A percentile compares a stretch with the other conserved stretches of the same genome.
phyloP scores from a whole-genome alignment of 2,113 vertebrate genomes.

The Microcebus lehilahytsara region DNA sequence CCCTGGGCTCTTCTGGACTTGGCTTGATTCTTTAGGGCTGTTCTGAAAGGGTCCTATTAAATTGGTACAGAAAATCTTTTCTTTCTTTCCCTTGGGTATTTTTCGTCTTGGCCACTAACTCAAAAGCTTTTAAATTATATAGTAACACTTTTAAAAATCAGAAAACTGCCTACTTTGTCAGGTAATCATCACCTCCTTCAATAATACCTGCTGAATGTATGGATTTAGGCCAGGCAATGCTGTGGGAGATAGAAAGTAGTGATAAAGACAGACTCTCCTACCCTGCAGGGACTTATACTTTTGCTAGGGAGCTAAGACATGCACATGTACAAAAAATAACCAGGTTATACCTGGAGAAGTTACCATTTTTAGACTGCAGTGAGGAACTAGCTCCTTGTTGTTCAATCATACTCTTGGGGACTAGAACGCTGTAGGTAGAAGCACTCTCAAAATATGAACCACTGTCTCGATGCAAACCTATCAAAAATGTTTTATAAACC shows the following conservation, averaged over 20 bases:
- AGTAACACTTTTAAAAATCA: slow-evolving; percentile 16
- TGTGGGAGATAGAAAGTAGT: background rate
- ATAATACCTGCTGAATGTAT: background rate
- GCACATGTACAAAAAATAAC: background rate
- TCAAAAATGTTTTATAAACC: slow-evolving; percentile 10
- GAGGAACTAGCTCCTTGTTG: slow-evolving; percentile 22
- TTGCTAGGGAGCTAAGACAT: background rate
- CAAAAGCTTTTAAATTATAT: background rate
- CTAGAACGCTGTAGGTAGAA: background rate
- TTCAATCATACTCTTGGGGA: background rate
- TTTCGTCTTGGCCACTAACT: background rate
- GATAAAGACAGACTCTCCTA: background rate
- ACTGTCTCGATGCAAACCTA: background rate
- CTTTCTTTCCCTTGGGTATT: background rate
- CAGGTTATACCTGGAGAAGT: slow-evolving; percentile 1
- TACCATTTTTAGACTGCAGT: background rate
- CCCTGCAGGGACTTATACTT: background rate
- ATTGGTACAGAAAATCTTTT: background rate
- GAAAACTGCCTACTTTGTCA: background rate
- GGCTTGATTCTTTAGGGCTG: background rate
- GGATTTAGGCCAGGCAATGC: background rate
- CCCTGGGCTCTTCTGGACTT: background rate
- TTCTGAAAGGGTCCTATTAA: background rate
- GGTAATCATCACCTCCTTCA: background rate
- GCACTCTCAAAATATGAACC: slow-evolving; percentile 20